Percentiles rank a stretch among this genome's conserved stretches.
Evolutionary conservation across 2,113 vertebrate genomes (phyloP).

Genomic region (Pachyramphus minor): DNA sequence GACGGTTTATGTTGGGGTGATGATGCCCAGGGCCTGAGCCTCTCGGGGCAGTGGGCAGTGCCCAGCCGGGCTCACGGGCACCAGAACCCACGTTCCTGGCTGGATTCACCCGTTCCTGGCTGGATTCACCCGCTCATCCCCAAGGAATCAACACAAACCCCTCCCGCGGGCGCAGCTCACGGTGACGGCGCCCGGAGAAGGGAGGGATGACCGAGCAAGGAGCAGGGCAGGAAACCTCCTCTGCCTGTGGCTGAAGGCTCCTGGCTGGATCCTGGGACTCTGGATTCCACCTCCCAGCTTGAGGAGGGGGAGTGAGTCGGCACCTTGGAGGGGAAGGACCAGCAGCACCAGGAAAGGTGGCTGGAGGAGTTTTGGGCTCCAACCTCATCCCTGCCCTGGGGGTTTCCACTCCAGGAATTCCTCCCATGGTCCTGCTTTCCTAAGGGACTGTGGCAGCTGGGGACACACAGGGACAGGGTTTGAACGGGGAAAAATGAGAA

Average conservation of each 20-base stretch:
- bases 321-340: accelerated
- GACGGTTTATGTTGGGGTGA: not conserved
- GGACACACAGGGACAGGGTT: not conserved
- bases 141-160: accelerated
- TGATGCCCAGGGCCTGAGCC: not conserved
- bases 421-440: not conserved
- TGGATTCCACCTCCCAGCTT: accelerated
- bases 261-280: not conserved
- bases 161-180: not conserved
- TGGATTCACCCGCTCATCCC: not conserved
- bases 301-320: accelerated
- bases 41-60: not conserved
- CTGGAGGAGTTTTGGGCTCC: not conserved
- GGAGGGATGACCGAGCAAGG: not conserved
- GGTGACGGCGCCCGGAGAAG: not conserved
- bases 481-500: not conserved
- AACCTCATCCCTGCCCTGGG: accelerated
- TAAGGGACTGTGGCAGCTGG: not conserved
- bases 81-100: accelerated
- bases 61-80: accelerated
- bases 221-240: not conserved
- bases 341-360: not conserved
- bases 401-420: not conserved
- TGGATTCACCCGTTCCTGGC: not conserved
- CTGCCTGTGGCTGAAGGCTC: not conserved